phyloP scores from a whole-genome alignment of 2,888 invertebrate genomes.

The Caenorhabditis sp. region DNA sequence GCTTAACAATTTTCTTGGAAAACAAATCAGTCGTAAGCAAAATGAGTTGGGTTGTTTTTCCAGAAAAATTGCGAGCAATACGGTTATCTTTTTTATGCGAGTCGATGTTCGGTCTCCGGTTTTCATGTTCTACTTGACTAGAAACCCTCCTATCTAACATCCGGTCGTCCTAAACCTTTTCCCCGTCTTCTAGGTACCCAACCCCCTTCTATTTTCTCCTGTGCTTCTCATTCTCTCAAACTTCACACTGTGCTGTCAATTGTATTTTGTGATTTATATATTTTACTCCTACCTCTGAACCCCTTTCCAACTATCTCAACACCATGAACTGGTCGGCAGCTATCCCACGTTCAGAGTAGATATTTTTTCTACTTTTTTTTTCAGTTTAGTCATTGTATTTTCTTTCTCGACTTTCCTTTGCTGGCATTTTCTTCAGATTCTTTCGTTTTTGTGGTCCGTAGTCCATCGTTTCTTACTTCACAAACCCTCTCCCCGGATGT shows the following conservation, averaged over 20 bases:
- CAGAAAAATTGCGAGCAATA: conserved; percentile 24
- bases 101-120: conserved; percentile 58
- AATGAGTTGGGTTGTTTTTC: background rate
- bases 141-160: conserved; percentile 29
- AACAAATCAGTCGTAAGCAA: background rate
- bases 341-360: conserved; percentile 16
- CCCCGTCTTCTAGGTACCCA: conserved; percentile 1
- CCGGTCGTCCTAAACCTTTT: conserved; percentile 16
- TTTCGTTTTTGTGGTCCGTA: conserved; percentile 46
- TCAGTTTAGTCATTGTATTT: conserved; percentile 17
- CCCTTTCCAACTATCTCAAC: conserved; percentile 34
- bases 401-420: conserved; percentile 16
- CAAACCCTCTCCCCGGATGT: background rate
- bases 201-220: background rate
- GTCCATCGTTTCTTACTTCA: conserved; percentile 30
- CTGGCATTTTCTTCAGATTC: conserved; percentile 49
- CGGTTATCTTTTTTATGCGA: conserved; percentile 47
- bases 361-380: conserved; percentile 21
- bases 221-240: background rate
- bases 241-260: conserved; percentile 18
- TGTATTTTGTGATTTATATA: conserved; percentile 45
- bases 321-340: conserved; percentile 37
- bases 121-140: conserved; percentile 39
- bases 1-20: conserved; percentile 12
- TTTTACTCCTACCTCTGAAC: conserved; percentile 29